Evolutionary conservation across 2,113 vertebrate genomes (phyloP).

Genomic region (Vulpes ferrilata): DNA sequence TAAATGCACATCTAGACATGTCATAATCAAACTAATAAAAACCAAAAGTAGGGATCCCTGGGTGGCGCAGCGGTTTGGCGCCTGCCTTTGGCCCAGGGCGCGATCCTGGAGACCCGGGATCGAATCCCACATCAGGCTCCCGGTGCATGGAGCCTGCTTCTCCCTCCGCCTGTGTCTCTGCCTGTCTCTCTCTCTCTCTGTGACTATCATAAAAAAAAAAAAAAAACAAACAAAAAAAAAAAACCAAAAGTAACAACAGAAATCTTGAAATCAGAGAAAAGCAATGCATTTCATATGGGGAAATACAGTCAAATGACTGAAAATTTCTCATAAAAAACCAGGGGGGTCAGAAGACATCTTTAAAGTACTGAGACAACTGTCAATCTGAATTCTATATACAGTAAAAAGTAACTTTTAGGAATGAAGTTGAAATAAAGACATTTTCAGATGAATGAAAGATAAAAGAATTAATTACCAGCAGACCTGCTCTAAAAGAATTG

Average conservation of each 20-base stretch:
- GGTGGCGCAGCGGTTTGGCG: no score
- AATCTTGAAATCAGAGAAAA: neutral
- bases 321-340: neutral
- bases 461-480: neutral
- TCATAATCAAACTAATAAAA: neutral
- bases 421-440: neutral
- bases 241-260: neutral
- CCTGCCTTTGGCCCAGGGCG: no score
- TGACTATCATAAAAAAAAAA: no score
- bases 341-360: neutral
- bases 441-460: conserved; percentile 23
- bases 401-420: neutral
- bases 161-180: no score
- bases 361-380: neutral
- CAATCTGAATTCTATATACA: neutral
- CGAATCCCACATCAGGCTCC: no score
- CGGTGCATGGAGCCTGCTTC: no score
- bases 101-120: no score
- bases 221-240: no score
- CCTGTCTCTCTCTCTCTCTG: no score
- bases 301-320: neutral
- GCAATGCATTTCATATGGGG: neutral
- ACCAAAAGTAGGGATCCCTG: neutral
- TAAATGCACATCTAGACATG: neutral
- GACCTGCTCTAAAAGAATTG: neutral